phyloP scores from a whole-genome alignment of 2,888 invertebrate species.

The Ecliptopera silaceata region DNA sequence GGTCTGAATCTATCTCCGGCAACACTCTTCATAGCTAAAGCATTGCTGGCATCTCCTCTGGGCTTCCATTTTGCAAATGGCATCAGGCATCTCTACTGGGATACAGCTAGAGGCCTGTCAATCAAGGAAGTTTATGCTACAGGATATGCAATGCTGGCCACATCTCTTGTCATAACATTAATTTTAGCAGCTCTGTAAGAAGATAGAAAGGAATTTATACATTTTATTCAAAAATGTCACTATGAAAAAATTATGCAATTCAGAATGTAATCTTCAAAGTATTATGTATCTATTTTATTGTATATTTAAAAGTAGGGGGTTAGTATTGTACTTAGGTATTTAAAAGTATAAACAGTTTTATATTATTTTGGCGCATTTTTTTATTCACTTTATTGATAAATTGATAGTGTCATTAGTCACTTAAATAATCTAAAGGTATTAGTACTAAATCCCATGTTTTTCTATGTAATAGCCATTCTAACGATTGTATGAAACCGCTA shows the following conservation, averaged over 20 bases:
- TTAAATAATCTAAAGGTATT: too few relatives aligned
- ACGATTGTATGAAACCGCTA: too few relatives aligned
- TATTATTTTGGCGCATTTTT: too few relatives aligned
- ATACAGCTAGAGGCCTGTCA: conserved; percentile 87
- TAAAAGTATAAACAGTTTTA: too few relatives aligned
- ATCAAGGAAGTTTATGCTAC: conserved; percentile 90
- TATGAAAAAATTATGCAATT: conserved; percentile 3
- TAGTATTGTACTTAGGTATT: too few relatives aligned
- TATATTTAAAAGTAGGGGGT: not conserved
- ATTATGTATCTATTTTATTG: conserved; percentile 4
- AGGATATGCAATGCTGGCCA: conserved; percentile 69
- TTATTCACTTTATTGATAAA: too few relatives aligned
- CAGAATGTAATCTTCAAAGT: not conserved
- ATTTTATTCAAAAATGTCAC: conserved; percentile 50
- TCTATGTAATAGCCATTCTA: too few relatives aligned
- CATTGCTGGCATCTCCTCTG: conserved; percentile 89
- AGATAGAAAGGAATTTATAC: conserved; percentile 11
- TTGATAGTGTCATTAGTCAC: too few relatives aligned
- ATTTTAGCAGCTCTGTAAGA: conserved; percentile 49
- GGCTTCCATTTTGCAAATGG: conserved; percentile 94
- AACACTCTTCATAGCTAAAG: conserved; percentile 84
- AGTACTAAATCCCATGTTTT: too few relatives aligned
- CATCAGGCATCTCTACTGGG: conserved; percentile 95
- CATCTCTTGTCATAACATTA: conserved; percentile 54
- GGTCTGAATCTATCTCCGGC: conserved; percentile 80